Evolutionary conservation across 2,888 invertebrate species (phyloP).

Genomic region (Orchestes rusci): DNA sequence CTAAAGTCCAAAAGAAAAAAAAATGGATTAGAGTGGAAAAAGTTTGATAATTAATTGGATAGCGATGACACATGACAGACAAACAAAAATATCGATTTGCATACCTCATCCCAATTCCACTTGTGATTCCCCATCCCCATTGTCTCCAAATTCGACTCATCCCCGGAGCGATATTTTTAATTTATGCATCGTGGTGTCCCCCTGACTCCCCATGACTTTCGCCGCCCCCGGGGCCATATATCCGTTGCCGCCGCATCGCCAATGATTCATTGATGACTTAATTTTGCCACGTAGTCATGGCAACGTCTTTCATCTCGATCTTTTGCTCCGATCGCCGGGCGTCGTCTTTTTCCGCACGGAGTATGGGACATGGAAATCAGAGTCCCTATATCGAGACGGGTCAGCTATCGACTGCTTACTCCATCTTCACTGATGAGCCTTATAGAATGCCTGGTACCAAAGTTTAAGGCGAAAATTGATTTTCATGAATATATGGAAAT

Average conservation of each 20-base stretch:
- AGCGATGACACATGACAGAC: constrained; percentile 1
- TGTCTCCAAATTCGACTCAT: constrained; percentile 28
- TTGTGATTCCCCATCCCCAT: constrained; percentile 23
- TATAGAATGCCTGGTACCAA: too few species aligned
- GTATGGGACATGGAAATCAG: constrained; percentile 9
- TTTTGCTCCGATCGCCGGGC: constrained; percentile 27
- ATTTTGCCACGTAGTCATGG: constrained; percentile 43
- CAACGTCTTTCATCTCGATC: constrained; percentile 39
- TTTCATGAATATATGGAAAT: too few species aligned
- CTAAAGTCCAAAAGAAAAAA: too few species aligned
- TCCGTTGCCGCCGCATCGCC: constrained; percentile 38
- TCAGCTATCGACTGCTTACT: too few species aligned
- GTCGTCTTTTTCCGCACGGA: constrained; percentile 34
- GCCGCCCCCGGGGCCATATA: constrained; percentile 29
- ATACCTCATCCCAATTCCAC: constrained; percentile 10
- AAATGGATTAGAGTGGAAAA: too few species aligned
- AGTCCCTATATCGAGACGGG: constrained; percentile 9
- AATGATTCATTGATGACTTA: constrained; percentile 46
- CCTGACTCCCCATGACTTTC: constrained; percentile 12
- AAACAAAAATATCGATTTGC: constrained; percentile 7
- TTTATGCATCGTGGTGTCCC: constrained; percentile 33
- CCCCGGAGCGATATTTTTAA: constrained; percentile 37
- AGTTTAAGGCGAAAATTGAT: too few species aligned
- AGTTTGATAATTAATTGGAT: too few species aligned
- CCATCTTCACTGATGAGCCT: too few species aligned